Percentiles rank a stretch among this genome's conserved stretches.
phyloP scores from a whole-genome alignment of 2,113 vertebrate genomes.

The Dissostichus mawsoni region DNA sequence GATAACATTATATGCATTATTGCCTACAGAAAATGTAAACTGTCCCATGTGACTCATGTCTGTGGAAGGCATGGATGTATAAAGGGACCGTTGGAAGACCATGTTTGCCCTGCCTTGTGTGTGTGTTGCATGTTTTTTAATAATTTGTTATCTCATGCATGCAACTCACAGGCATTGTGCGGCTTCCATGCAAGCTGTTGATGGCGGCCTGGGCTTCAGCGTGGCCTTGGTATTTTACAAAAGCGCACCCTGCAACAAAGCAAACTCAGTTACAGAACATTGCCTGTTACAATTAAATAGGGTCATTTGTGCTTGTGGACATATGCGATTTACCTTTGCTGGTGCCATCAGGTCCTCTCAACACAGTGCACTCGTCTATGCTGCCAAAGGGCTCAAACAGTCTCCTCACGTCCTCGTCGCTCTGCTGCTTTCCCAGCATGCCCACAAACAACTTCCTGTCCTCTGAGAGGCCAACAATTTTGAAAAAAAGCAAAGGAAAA shows the following conservation, averaged over 20 bases:
- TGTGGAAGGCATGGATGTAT: slow-evolving; percentile 1
- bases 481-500: slow-evolving; percentile 12
- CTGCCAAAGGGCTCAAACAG: slow-evolving; percentile 94
- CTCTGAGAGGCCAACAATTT: slow-evolving; percentile 79
- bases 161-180: slow-evolving; percentile 89
- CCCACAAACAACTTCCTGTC: slow-evolving; percentile 96
- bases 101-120: background rate
- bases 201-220: slow-evolving; percentile 93
- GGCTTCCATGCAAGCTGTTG: slow-evolving; percentile 92
- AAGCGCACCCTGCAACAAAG: slow-evolving; percentile 88
- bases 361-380: slow-evolving; percentile 94
- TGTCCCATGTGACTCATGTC: background rate
- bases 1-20: slow-evolving; percentile 25
- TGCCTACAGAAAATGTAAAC: slow-evolving; percentile 29
- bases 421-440: slow-evolving; percentile 96
- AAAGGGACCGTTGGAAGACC: too few species aligned
- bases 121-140: slow-evolving; percentile 17
- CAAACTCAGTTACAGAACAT: slow-evolving; percentile 7
- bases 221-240: slow-evolving; percentile 94
- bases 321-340: slow-evolving; percentile 87
- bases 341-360: slow-evolving; percentile 91
- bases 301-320: background rate
- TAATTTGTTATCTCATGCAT: slow-evolving; percentile 12
- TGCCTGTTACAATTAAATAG: background rate
- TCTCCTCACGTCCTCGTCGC: slow-evolving; percentile 92